Evolutionary conservation across 2,888 invertebrate genomes (phyloP), one percentile per base, ranked within the genome.

Genomic region (Pasiphila rectangulata): DNA sequence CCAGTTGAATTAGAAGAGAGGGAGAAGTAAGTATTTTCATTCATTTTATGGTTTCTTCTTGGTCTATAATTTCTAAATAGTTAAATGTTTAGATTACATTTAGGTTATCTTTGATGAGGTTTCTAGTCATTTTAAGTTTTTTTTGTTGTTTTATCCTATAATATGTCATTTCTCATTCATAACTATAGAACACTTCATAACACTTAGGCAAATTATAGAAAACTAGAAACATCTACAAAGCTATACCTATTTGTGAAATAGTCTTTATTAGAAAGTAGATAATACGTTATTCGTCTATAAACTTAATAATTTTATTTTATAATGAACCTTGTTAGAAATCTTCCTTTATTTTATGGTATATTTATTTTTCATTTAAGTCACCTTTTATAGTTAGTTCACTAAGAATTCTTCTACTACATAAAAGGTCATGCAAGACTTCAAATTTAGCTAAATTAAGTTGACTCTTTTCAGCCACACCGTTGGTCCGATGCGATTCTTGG

Each of bases 1-100:
- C 93, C 93, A 61, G 92, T 94, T 85, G 93, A 94, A 79, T 90
- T 94, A 91, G 94, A 94, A 84, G 94, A 95, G 85, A 91, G 94
- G 76, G 94, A 95, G 88, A 95, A 95, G 95, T 95, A 93, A 95
- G 95, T 52, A 54, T 37, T 39, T 5, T 34, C 27, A 48, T 43
- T 34, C 4, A 7, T 45, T 41, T 40, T 24, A 16, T 46, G 39
- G n/a, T 37, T 45, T 38, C 35, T 44, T 19, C 7, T 25, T 38
- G 34, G 41, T 41, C 32, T 43, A 34, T 56, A 51, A 52, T 35
- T 50, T 40, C 41, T 17, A n/a, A n/a, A n/a, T 54, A 52, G 50
- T 41, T 20, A 4, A 19, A 32, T 32, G 32, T 9, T 32, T 48
- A 48, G 43, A 21, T 36, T 17, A 20, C 9, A 7, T 17, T 25